Evolutionary conservation across 1,140 invertebrate species (phyloP).

Genomic region (Saccostrea echinata): DNA sequence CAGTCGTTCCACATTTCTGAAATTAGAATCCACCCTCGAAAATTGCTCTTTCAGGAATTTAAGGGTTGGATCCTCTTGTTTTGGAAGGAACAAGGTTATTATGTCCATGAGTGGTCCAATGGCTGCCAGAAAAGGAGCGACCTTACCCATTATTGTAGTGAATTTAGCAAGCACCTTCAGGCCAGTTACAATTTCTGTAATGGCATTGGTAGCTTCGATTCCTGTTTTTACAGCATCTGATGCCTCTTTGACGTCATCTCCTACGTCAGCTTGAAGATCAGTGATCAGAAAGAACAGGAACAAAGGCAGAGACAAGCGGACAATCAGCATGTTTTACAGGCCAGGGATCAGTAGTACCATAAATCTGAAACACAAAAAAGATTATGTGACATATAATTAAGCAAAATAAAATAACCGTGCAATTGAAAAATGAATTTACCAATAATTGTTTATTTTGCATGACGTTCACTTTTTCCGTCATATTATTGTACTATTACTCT

Average conservation of each 20-base stretch:
- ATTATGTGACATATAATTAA: not conserved
- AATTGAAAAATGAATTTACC: too few relatives aligned
- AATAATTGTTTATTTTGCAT: too few relatives aligned
- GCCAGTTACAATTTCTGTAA: not conserved
- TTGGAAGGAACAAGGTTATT: conserved; percentile 24
- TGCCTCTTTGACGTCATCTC: not conserved
- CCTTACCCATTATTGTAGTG: not conserved
- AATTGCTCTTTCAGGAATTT: conserved; percentile 27
- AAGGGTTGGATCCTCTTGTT: not conserved
- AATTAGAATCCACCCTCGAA: conserved; percentile 31
- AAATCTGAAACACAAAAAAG: not conserved
- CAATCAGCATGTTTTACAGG: not conserved
- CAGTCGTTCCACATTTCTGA: not conserved
- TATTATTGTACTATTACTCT: too few relatives aligned
- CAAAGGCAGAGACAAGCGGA: not conserved
- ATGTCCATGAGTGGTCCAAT: conserved; percentile 19
- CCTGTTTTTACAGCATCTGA: not conserved
- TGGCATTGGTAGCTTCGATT: not conserved
- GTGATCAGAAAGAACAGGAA: not conserved
- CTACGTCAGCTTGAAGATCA: not conserved
- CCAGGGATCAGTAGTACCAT: not conserved
- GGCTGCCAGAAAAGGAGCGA: not conserved
- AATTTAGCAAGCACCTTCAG: not conserved
- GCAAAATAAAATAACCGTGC: too few relatives aligned
- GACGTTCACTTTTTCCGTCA: too few relatives aligned